Conservation (phyloP, 2,113 vertebrate species). For the Paradisaea rubra region DNA sequence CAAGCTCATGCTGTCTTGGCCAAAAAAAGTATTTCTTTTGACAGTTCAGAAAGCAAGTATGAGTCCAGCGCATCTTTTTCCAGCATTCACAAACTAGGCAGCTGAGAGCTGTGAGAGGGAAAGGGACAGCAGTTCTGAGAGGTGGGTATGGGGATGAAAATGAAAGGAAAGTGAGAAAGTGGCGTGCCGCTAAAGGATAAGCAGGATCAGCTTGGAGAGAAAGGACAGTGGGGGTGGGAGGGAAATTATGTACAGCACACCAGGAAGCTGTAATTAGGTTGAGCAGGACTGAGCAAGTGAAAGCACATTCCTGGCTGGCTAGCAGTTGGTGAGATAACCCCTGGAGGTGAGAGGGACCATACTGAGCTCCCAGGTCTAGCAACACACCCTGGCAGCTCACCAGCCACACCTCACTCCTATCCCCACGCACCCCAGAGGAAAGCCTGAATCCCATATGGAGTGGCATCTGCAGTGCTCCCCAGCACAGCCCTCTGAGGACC, state of each 20-base stretch:
- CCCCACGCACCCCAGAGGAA: rapidly evolving
- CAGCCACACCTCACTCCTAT: neutral
- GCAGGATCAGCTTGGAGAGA: neutral
- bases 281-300: neutral
- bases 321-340: neutral
- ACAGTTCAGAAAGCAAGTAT: neutral
- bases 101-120: neutral
- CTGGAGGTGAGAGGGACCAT: neutral
- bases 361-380: neutral
- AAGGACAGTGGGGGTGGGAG: neutral
- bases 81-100: neutral
- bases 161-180: neutral
- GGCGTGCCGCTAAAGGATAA: neutral
- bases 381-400: neutral
- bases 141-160: neutral
- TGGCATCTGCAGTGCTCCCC: neutral
- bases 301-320: neutral
- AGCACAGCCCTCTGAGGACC: neutral
- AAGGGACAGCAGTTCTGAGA: neutral
- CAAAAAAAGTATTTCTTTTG: neutral
- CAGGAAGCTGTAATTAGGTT: neutral
- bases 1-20: neutral
- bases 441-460: neutral
- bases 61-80: neutral
- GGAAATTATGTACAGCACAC: neutral